Base-by-base conservation (phyloP, 1,140 invertebrate genomes). In the Conus ventricosus region DNA sequence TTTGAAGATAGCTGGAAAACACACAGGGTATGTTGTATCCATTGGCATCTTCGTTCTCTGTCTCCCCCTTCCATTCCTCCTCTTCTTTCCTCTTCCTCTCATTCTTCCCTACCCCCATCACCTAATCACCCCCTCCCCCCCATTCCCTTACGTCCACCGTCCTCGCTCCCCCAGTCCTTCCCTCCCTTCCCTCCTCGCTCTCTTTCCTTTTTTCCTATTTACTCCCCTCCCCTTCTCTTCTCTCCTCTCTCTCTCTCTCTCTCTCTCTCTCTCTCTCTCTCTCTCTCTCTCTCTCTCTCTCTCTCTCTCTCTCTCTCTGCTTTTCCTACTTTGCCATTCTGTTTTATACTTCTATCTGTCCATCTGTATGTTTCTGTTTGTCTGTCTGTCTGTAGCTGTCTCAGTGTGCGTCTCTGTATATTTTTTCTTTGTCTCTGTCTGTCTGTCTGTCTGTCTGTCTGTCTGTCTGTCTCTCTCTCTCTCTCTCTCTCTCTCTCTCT, bases 401-500 rank as follows among this genome's bases (percentile, higher is more conserved):
- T 39, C 39, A 39, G 39, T 39, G 3, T 39, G 3, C n/a, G 39
- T 39, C 39, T 39, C 39, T 39, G 39, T 39, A 39, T 39, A 39
- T 39, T 39, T 39, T 39, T 39, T 39, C 39, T 39, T 39, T 39
- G 39, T 39, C 39, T 39, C 39, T 39, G 39, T 39, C 39, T 39
- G 39, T 39, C 39, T 39, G 15, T 71, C n/a, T n/a, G 15, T 71
- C n/a, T 71, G 15, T n/a, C 15, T n/a, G 15, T 71, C 63, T 71
- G 0, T 39, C 39, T 39, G 39, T 39, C 39, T 39, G 0, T 3
- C 39, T 39, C 39, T 39, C 39, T 39, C n/a, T n/a, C n/a, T 71
- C 63, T n/a, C n/a, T 71, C n/a, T 71, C 63, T n/a, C n/a, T n/a
- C n/a, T 71, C 63, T 71, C n/a, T n/a, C 15, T 71, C 63, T 71